These are phyloP conservation scores for Ataeniobius toweri DNA, from an alignment of 2,797 vertebrate species.

Conservation along the genomic window DNA sequence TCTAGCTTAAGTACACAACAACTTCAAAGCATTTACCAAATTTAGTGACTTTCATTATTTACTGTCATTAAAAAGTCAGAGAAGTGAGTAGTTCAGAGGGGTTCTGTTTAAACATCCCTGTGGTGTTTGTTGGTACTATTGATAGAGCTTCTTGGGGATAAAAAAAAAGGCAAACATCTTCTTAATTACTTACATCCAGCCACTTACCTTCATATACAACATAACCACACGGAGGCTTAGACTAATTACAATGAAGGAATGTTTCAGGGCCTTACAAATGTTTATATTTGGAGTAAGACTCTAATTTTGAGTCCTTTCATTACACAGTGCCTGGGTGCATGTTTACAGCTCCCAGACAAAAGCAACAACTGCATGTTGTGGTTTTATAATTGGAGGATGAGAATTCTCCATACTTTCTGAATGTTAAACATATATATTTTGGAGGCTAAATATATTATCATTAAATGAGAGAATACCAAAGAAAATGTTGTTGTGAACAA, in stretches of 20 bases:
- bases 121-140: conserved; percentile 50
- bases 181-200: conserved; percentile 52
- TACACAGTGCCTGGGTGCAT: conserved; percentile 62
- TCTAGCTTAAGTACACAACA: conserved; percentile 22
- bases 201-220: conserved; percentile 65
- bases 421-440: conserved; percentile 32
- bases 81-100: conserved; percentile 9
- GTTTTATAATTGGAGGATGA: conserved; percentile 38
- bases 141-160: conserved; percentile 52
- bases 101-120: conserved; percentile 11
- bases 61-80: conserved; percentile 26
- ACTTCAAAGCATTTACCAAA: conserved; percentile 21
- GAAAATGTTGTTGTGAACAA: conserved; percentile 19
- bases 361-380: conserved; percentile 38
- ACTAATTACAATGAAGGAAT: conserved; percentile 70
- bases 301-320: conserved; percentile 69
- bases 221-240: conserved; percentile 61
- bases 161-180: conserved; percentile 55
- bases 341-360: conserved; percentile 47
- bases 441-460: conserved; percentile 23
- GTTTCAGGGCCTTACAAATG: conserved; percentile 56
- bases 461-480: not conserved
- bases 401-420: conserved; percentile 34
- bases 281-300: conserved; percentile 66
- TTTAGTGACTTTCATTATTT: not conserved